These are phyloP conservation scores for Prosapia bicincta DNA, from an alignment of 2,888 invertebrate species.

Conservation along the genomic window DNA sequence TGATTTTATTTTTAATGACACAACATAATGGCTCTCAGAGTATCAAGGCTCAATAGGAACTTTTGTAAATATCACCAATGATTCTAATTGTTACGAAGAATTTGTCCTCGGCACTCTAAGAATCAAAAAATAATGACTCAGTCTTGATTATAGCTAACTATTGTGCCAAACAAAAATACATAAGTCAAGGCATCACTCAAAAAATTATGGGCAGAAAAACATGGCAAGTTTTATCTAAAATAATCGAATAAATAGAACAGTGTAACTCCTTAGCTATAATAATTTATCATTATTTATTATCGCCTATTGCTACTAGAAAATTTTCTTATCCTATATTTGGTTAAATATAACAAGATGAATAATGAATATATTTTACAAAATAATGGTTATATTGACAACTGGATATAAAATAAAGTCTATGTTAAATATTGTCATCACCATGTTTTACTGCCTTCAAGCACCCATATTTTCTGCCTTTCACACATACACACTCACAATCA, in stretches of 20 bases:
- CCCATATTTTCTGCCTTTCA: background rate
- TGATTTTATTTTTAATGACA: conserved; percentile 29
- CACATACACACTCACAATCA: background rate
- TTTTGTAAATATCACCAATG: conserved; percentile 40
- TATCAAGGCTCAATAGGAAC: conserved; percentile 41
- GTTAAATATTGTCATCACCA: background rate
- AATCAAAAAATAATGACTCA: conserved; percentile 32
- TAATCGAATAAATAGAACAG: background rate
- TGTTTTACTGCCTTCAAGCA: background rate
- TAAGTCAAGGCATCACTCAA: conserved; percentile 30
- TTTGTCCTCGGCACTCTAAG: conserved; percentile 31
- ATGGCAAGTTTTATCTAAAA: background rate
- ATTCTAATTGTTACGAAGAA: conserved; percentile 33
- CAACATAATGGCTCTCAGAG: conserved; percentile 38
- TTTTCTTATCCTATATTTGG: background rate
- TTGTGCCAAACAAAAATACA: conserved; percentile 28
- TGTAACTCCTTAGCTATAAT: background rate
- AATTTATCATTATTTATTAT: background rate
- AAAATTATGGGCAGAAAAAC: conserved; percentile 20
- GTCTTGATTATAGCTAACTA: conserved; percentile 28
- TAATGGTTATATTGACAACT: background rate
- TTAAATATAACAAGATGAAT: background rate
- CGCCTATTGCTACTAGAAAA: background rate
- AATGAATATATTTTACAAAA: background rate
- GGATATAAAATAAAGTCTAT: background rate